Conservation (phyloP, 1,140 invertebrate species). For the Plodia interpunctella region DNA sequence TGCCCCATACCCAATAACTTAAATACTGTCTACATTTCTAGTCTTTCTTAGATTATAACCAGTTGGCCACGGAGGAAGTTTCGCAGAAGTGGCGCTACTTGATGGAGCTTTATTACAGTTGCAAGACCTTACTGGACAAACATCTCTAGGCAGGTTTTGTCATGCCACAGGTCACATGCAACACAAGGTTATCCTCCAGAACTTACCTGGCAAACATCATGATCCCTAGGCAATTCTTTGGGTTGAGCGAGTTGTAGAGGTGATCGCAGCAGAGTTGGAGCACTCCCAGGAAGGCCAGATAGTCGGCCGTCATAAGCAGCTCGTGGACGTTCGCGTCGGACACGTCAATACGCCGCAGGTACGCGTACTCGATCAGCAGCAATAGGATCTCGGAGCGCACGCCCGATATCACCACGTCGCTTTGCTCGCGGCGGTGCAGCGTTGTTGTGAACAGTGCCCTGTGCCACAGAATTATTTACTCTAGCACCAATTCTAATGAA, state of each 20-base stretch:
- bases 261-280: constrained; percentile 87
- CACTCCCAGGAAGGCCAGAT: constrained; percentile 87
- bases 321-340: constrained; percentile 86
- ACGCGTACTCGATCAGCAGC: constrained; percentile 88
- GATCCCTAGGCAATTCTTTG: constrained; percentile 89
- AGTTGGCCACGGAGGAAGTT: too few species aligned
- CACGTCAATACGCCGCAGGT: constrained; percentile 84
- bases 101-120: too few species aligned
- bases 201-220: constrained; percentile 85
- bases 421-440: constrained; percentile 81
- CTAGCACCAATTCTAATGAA: too few species aligned
- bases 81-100: too few species aligned
- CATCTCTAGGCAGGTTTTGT: too few species aligned
- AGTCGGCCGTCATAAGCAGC: constrained; percentile 86
- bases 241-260: constrained; percentile 80
- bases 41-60: too few species aligned
- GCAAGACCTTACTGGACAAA: too few species aligned
- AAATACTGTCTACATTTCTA: too few species aligned
- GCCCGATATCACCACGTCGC: constrained; percentile 84
- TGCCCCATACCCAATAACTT: too few species aligned
- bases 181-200: too few species aligned
- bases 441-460: constrained; percentile 91
- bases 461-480: constrained; percentile 15
- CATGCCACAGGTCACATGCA: too few species aligned
- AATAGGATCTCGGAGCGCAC: constrained; percentile 86